Conservation (phyloP, 2,888 invertebrate species). For the Loripinus fragilis region DNA sequence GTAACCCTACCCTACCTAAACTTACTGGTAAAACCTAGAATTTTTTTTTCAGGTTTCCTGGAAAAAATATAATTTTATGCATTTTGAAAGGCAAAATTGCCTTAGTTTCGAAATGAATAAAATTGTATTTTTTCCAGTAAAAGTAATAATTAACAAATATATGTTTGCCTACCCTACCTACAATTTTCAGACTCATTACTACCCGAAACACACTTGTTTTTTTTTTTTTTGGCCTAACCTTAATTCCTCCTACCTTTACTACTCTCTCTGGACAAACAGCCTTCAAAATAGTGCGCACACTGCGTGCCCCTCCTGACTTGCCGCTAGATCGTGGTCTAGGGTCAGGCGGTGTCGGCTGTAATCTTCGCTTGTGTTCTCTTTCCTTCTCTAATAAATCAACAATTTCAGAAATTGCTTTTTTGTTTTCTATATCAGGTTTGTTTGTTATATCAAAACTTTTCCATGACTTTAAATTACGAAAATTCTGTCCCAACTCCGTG, state of each 20-base stretch:
- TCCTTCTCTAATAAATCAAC: constrained; percentile 32
- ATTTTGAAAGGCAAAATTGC: no score
- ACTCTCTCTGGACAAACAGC: constrained; percentile 40
- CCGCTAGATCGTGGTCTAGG: neutral
- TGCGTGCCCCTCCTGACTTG: constrained; percentile 7
- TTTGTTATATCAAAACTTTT: constrained; percentile 30
- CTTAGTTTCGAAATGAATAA: no score
- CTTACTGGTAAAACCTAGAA: no score
- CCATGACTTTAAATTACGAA: constrained; percentile 24
- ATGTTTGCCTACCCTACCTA: no score
- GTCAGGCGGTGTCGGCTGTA: neutral
- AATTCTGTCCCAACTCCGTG: constrained; percentile 21
- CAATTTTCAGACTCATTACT: no score
- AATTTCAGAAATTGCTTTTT: constrained; percentile 32
- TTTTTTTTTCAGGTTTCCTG: no score
- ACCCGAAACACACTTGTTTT: no score
- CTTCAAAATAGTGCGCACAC: constrained; percentile 4
- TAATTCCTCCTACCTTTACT: neutral
- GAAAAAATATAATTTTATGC: no score
- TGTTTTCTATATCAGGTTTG: constrained; percentile 23
- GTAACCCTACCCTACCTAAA: no score
- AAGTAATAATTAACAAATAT: no score
- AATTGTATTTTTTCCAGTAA: no score
- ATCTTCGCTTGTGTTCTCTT: neutral
- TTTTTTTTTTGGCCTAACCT: no score